phyloP scores from a whole-genome alignment of 2,888 invertebrate genomes.

The Taphrorychus bicolor region DNA sequence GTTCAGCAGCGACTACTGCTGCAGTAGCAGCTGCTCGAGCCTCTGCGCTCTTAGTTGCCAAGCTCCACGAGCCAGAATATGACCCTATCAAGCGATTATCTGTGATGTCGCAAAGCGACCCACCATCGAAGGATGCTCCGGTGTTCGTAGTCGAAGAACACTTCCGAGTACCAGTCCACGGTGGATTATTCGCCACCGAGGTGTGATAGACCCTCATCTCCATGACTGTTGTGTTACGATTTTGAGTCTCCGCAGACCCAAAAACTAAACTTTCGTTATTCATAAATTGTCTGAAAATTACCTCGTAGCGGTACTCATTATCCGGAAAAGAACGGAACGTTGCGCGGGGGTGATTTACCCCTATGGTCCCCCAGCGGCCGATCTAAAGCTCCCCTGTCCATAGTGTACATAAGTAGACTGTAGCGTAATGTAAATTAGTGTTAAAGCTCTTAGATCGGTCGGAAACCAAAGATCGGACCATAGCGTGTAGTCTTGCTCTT shows the following conservation, averaged over 20 bases:
- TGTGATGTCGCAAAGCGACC: slow-evolving; percentile 56
- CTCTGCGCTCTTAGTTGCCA: slow-evolving; percentile 58
- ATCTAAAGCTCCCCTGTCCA: slow-evolving; percentile 33
- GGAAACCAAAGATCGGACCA: slow-evolving; percentile 57
- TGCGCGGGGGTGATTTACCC: slow-evolving; percentile 25
- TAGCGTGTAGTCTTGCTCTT: slow-evolving; percentile 24
- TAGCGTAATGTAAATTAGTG: slow-evolving; percentile 33
- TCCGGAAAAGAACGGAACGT: slow-evolving; percentile 47
- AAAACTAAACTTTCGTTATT: slow-evolving; percentile 5
- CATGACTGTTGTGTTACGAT: slow-evolving; percentile 39
- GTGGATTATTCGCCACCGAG: slow-evolving; percentile 75
- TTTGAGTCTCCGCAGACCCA: slow-evolving; percentile 29
- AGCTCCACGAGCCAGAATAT: slow-evolving; percentile 64
- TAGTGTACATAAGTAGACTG: slow-evolving; percentile 39
- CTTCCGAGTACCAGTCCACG: slow-evolving; percentile 69
- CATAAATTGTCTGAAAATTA: slow-evolving; percentile 39
- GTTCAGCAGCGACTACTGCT: slow-evolving; percentile 58
- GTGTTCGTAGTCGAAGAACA: slow-evolving; percentile 81
- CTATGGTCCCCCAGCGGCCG: slow-evolving; percentile 30
- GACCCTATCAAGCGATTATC: slow-evolving; percentile 60
- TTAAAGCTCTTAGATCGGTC: slow-evolving; percentile 41
- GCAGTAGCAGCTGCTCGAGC: slow-evolving; percentile 57
- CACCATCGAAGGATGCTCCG: slow-evolving; percentile 35
- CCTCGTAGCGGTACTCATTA: slow-evolving; percentile 44
- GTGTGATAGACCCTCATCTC: slow-evolving; percentile 62